These are phyloP conservation scores for Fregetta grallaria DNA, from an alignment of 2,113 vertebrate species.

Conservation along the genomic window DNA sequence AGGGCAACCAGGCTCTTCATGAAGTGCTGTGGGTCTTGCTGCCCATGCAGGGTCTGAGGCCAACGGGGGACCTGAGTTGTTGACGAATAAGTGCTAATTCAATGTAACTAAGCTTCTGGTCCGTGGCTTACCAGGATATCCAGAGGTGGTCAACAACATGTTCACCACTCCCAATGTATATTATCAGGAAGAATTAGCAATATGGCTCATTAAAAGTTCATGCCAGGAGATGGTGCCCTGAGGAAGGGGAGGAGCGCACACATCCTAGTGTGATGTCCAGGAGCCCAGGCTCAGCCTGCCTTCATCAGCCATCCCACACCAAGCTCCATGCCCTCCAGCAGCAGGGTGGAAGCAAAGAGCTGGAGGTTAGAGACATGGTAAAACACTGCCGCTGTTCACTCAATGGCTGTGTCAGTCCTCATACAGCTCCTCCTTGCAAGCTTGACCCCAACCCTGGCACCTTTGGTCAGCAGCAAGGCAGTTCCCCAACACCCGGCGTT, in stretches of 20 bases:
- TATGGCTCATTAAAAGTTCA: background rate
- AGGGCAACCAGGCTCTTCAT: background rate
- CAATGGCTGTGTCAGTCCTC: rapidly evolving
- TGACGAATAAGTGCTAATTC: background rate
- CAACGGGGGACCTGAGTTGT: rapidly evolving
- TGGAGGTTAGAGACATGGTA: background rate
- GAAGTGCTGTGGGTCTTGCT: background rate
- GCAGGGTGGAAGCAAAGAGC: background rate
- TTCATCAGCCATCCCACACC: background rate
- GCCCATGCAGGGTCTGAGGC: background rate
- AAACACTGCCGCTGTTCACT: rapidly evolving
- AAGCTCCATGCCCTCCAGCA: background rate
- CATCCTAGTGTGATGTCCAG: background rate
- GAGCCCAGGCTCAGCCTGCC: background rate
- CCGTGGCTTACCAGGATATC: background rate
- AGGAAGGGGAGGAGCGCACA: background rate
- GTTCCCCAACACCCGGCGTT: rapidly evolving
- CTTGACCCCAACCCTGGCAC: background rate
- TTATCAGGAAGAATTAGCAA: background rate
- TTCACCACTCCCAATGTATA: rapidly evolving
- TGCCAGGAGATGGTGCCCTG: background rate
- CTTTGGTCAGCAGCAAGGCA: background rate
- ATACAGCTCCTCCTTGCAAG: background rate
- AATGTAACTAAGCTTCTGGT: background rate
- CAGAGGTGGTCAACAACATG: background rate